A percentile compares a stretch with the other conserved stretches of the same genome.
Evolutionary conservation across 2,888 invertebrate genomes (phyloP).

Genomic region (Drosophila mayaguana): DNA sequence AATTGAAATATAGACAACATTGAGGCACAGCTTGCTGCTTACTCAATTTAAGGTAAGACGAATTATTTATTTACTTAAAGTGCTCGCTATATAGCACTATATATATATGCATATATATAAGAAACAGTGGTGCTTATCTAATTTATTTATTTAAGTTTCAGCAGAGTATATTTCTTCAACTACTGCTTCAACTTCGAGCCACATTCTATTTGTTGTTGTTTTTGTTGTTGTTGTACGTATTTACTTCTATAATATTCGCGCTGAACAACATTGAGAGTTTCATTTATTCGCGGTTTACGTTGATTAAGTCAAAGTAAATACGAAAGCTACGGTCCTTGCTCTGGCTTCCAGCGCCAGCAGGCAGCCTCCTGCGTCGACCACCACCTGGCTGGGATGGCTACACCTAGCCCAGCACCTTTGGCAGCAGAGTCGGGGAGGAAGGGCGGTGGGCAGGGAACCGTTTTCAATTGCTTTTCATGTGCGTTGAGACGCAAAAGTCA

Average conservation of each 20-base stretch:
- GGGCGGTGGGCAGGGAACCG: slow-evolving; percentile 21
- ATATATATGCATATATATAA: too few relatives aligned
- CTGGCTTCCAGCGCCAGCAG: neutral
- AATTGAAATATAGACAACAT: too few relatives aligned
- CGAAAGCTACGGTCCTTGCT: slow-evolving; percentile 15
- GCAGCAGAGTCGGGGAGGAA: slow-evolving; percentile 9
- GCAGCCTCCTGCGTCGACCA: neutral
- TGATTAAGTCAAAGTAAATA: slow-evolving; percentile 49
- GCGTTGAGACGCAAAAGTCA: slow-evolving; percentile 78
- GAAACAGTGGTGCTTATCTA: too few relatives aligned
- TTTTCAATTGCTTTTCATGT: slow-evolving; percentile 69
- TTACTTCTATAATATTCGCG: slow-evolving; percentile 13
- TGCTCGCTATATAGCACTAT: too few relatives aligned
- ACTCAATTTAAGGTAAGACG: too few relatives aligned
- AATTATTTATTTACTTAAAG: too few relatives aligned
- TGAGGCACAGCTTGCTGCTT: too few relatives aligned
- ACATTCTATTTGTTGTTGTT: neutral
- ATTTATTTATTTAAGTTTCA: neutral
- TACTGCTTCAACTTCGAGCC: neutral
- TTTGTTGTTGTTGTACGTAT: neutral
- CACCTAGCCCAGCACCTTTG: slow-evolving; percentile 6
- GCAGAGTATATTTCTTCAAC: neutral
- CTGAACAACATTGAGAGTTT: slow-evolving; percentile 13
- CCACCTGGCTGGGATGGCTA: neutral
- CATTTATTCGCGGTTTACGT: slow-evolving; percentile 37